Base-by-base conservation (phyloP, 2,888 invertebrate genomes). In the Cistogaster globosa region DNA sequence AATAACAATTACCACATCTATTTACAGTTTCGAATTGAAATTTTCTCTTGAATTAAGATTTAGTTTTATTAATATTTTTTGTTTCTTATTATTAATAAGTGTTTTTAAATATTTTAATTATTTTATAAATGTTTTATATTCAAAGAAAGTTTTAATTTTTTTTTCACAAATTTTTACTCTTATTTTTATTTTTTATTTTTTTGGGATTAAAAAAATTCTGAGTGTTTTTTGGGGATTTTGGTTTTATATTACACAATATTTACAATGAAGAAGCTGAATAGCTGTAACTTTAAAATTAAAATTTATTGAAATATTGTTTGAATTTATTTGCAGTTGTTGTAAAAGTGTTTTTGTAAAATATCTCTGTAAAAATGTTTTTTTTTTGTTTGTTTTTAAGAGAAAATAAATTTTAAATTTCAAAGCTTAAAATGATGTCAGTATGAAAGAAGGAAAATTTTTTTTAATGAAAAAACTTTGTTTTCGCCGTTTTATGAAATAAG, bases 211-310 rank as follows among this genome's bases (percentile, higher is more conserved):
- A 84, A 84, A 91, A 92, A 92, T 92, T 92, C 92, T 92, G 92
- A 92, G 91, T 92, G 88, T 90, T 90, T 91, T 20, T 9, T 2
- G 48, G 14, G 69, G 63, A 51, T 20, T 36, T 18, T 38, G 48
- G 58, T 42, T 83, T 83, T 85, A 74, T 91, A 92, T 91, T 90
- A 90, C 91, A 92, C 92, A 92, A 91, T 91, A 92, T 92, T 92
- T 92, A 92, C 92, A 92, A 92, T 92, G 90, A 92, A 90, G 76
- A 90, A 92, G 92, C 90, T 91, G 91, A 92, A 92, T 92, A 92
- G 90, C 92, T 91, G 92, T 91, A 92, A 91, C 91, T 92, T 91
- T 91, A 91, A 91, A 92, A 91, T 91, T 89, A 88, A 89, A 89
- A 83, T 83, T 86, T 86, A 82, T 75, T 69, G 62, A 78, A 87